Evolutionary conservation across 2,113 vertebrate species (phyloP).

Genomic region (Pygoscelis antarcticus): DNA sequence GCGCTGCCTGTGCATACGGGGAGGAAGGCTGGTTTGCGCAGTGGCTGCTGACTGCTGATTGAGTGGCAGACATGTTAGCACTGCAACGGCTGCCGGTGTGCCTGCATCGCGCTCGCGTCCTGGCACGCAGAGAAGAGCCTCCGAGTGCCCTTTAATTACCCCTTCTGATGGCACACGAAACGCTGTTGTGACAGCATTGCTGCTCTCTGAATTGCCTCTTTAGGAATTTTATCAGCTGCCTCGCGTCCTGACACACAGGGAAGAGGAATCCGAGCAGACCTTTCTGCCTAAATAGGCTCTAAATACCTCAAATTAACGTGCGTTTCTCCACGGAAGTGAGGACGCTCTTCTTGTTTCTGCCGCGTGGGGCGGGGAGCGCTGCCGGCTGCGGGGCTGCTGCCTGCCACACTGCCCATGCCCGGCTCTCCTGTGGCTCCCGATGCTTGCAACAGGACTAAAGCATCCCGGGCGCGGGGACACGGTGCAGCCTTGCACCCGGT

Average conservation of each 20-base stretch:
- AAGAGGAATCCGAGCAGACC: conserved; percentile 29
- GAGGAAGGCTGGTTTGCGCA: background rate
- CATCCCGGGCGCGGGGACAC: rapidly evolving
- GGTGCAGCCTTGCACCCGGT: rapidly evolving
- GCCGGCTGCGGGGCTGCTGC: rapidly evolving
- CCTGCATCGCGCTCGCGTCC: background rate
- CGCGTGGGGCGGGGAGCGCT: background rate
- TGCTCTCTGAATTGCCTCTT: conserved; percentile 53
- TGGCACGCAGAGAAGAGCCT: background rate
- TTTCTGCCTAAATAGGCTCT: conserved; percentile 53
- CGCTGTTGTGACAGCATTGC: conserved; percentile 53
- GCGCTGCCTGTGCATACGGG: background rate
- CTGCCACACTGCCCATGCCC: rapidly evolving
- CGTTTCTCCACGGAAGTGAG: background rate
- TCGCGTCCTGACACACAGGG: background rate
- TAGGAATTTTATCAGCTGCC: conserved; percentile 60
- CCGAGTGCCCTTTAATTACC: conserved; percentile 65
- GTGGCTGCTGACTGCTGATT: background rate
- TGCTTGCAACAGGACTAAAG: background rate
- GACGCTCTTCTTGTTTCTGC: background rate
- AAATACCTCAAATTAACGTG: conserved; percentile 41
- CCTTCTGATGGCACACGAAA: conserved; percentile 26
- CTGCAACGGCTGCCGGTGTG: background rate
- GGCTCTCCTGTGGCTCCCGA: background rate
- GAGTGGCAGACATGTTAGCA: background rate